A percentile compares a stretch with the other conserved stretches of the same genome.
Conservation (phyloP, 2,113 vertebrate species). For the Poeciliopsis retropinna region DNA sequence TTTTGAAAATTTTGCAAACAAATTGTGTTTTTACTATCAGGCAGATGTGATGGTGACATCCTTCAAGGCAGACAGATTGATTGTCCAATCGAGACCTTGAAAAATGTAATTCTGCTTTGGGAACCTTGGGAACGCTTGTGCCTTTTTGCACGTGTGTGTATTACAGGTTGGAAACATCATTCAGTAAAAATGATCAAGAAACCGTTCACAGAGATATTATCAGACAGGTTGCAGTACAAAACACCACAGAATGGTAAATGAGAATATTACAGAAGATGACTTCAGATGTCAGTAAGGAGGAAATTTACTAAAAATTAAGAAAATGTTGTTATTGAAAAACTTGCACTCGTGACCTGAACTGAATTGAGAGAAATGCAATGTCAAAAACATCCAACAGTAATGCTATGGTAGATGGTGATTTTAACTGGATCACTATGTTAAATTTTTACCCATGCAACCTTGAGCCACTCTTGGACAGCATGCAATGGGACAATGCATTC, state of each 20-base stretch:
- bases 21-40: too few species aligned
- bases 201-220: too few species aligned
- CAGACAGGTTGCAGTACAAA: background rate
- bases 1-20: too few species aligned
- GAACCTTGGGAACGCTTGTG: too few species aligned
- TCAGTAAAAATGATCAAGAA: too few species aligned
- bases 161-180: background rate
- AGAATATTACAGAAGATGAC: background rate
- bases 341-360: background rate
- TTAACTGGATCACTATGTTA: background rate
- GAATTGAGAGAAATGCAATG: background rate
- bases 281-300: background rate
- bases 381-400: background rate
- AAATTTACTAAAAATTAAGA: background rate
- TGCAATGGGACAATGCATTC: background rate
- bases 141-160: background rate
- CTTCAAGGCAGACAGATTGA: too few species aligned
- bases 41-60: too few species aligned
- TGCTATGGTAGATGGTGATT: background rate
- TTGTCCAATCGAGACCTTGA: rapidly evolving
- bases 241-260: background rate
- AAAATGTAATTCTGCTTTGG: background rate
- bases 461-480: background rate
- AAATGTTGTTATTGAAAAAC: background rate
- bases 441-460: background rate